A percentile compares a stretch with the other conserved stretches of the same genome.
phyloP scores from a whole-genome alignment of 2,797 vertebrate species.

The Protonibea diacanthus region DNA sequence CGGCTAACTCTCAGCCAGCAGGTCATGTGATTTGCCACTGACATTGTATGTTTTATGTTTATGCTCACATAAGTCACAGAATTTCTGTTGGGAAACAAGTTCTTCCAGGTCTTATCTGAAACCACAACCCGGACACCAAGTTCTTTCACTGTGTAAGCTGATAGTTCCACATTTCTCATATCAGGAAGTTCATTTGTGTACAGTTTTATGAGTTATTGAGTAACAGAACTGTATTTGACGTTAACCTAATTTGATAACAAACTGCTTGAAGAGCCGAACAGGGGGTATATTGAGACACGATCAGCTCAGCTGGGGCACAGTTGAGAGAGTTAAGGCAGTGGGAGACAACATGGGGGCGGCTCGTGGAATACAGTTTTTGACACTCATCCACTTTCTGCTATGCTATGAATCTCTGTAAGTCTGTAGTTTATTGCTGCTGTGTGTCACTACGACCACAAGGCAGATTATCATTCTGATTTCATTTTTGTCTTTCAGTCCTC shows the following conservation, averaged over 20 bases:
- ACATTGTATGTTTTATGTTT: too few relatives aligned
- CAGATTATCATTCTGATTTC: not conserved
- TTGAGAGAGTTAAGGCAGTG: not conserved
- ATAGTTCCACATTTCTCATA: not conserved
- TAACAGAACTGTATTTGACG: constrained; percentile 31
- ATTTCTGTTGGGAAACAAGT: not conserved
- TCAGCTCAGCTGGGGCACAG: constrained; percentile 1
- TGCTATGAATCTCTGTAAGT: constrained; percentile 69
- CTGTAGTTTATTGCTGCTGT: not conserved
- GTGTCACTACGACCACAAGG: not conserved
- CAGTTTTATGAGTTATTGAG: constrained; percentile 47
- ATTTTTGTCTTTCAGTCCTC: constrained; percentile 51
- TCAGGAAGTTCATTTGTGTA: constrained; percentile 8
- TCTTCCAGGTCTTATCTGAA: not conserved
- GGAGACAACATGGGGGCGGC: constrained; percentile 58
- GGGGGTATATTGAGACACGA: not conserved
- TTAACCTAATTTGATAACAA: constrained; percentile 42
- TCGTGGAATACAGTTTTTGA: constrained; percentile 49
- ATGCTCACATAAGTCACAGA: not conserved
- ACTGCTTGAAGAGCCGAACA: constrained; percentile 2
- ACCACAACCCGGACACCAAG: not conserved
- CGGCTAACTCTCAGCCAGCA: not conserved
- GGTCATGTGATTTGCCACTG: not conserved
- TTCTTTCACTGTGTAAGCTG: not conserved
- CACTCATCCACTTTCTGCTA: constrained; percentile 43